Percentiles rank a stretch among this genome's conserved stretches.
phyloP scores from a whole-genome alignment of 2,113 vertebrate genomes.

The Otolemur garnettii region DNA sequence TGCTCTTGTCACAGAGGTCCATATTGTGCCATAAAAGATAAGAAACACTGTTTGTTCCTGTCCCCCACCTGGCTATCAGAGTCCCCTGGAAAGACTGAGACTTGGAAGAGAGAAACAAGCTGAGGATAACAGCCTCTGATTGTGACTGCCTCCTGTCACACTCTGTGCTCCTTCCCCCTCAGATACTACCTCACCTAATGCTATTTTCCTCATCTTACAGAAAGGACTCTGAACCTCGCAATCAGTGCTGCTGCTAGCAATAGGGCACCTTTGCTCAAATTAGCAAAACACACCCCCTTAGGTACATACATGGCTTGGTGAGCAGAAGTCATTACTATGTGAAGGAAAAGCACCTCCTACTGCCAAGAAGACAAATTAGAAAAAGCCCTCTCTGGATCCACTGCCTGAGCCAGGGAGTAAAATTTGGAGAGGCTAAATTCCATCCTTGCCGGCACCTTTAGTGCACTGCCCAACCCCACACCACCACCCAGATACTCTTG shows the following conservation, averaged over 20 bases:
- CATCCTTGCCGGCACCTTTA: fast-evolving
- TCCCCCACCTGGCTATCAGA: background rate
- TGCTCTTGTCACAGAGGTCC: background rate
- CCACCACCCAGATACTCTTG: background rate
- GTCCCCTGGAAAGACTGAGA: background rate
- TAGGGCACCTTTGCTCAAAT: background rate
- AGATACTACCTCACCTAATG: fast-evolving
- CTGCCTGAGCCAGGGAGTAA: background rate
- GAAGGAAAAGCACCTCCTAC: background rate
- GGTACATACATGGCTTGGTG: background rate
- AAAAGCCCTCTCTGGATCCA: background rate
- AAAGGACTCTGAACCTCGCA: background rate
- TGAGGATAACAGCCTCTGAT: background rate
- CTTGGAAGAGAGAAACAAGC: background rate
- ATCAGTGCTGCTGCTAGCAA: background rate
- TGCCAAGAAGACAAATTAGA: background rate
- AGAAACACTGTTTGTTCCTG: background rate
- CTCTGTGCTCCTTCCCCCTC: background rate
- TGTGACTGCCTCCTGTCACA: background rate
- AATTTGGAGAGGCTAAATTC: background rate
- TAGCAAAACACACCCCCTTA: background rate
- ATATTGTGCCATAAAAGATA: background rate
- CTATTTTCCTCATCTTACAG: background rate
- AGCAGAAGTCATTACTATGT: background rate
- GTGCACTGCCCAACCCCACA: background rate